Conservation (phyloP, 2,113 vertebrate genomes). For the Plectropomus leopardus region DNA sequence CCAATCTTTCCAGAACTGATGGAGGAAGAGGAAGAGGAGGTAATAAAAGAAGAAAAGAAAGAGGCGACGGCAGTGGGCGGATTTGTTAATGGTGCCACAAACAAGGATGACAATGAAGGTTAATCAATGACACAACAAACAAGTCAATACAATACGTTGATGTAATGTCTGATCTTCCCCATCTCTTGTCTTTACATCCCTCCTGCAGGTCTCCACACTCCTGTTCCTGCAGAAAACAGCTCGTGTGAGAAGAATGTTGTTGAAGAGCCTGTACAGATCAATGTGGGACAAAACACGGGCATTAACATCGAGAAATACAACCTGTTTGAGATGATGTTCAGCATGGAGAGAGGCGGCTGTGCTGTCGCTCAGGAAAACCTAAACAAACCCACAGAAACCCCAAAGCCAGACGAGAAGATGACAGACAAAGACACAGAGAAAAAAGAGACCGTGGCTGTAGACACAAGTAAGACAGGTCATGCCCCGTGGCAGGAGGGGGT, state of each 20-base stretch:
- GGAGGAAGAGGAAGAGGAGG: conserved; percentile 61
- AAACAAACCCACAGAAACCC: background rate
- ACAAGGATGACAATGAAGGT: conserved; percentile 46
- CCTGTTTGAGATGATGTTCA: conserved; percentile 90
- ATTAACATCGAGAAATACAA: conserved; percentile 74
- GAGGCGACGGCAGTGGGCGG: conserved; percentile 42
- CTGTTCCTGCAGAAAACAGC: background rate
- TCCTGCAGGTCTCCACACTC: background rate
- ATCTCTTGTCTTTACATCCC: background rate
- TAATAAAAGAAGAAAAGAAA: conserved; percentile 46
- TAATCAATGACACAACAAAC: background rate
- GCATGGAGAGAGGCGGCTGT: conserved; percentile 87
- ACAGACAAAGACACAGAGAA: conserved; percentile 65
- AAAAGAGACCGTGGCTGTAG: conserved; percentile 81
- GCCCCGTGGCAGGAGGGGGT: conserved; percentile 88
- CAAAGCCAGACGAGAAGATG: conserved; percentile 23
- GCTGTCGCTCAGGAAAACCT: conserved; percentile 66
- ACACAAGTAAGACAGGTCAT: conserved; percentile 80
- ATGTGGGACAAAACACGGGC: background rate
- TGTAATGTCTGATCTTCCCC: background rate
- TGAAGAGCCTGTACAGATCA: background rate
- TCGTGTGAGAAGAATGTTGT: background rate
- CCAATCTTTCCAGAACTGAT: conserved; percentile 91
- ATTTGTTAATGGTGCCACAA: background rate
- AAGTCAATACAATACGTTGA: no score